Percentiles rank a stretch among this genome's conserved stretches.
Evolutionary conservation across 1,140 invertebrate species (phyloP).

Genomic region (Pissodes strobi): DNA sequence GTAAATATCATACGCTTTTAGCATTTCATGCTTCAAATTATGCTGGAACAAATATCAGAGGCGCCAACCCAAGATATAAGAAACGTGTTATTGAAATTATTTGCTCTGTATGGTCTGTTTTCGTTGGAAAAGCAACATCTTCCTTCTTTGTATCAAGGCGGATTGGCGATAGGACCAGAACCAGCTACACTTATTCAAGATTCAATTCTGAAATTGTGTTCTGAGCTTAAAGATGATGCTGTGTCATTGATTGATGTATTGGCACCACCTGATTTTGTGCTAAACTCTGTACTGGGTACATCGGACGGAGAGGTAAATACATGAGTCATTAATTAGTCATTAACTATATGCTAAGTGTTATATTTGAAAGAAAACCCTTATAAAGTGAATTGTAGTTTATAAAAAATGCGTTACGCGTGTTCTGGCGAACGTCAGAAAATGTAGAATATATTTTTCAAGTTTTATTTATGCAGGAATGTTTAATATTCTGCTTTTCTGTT

Average conservation of each 20-base stretch:
- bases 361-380: background rate
- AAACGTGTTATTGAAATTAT: slow-evolving; percentile 67
- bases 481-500: slow-evolving; percentile 45
- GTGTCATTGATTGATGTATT: slow-evolving; percentile 79
- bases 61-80: slow-evolving; percentile 58
- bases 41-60: slow-evolving; percentile 61
- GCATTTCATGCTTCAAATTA: slow-evolving; percentile 66
- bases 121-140: slow-evolving; percentile 74
- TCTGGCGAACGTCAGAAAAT: too few species aligned
- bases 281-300: slow-evolving; percentile 78
- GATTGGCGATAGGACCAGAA: slow-evolving; percentile 61
- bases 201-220: slow-evolving; percentile 66
- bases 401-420: too few species aligned
- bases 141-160: slow-evolving; percentile 76
- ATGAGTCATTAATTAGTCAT: background rate
- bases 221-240: slow-evolving; percentile 71
- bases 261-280: slow-evolving; percentile 84
- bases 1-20: slow-evolving; percentile 54
- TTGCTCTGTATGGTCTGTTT: slow-evolving; percentile 73
- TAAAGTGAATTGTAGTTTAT: too few species aligned
- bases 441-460: background rate
- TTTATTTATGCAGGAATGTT: background rate
- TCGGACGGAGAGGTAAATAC: slow-evolving; percentile 76
- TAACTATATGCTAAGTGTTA: background rate
- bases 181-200: slow-evolving; percentile 59